Evolutionary conservation across 2,888 invertebrate genomes (phyloP), one percentile per base, ranked within the genome.

Genomic region (Leucophenga montana): DNA sequence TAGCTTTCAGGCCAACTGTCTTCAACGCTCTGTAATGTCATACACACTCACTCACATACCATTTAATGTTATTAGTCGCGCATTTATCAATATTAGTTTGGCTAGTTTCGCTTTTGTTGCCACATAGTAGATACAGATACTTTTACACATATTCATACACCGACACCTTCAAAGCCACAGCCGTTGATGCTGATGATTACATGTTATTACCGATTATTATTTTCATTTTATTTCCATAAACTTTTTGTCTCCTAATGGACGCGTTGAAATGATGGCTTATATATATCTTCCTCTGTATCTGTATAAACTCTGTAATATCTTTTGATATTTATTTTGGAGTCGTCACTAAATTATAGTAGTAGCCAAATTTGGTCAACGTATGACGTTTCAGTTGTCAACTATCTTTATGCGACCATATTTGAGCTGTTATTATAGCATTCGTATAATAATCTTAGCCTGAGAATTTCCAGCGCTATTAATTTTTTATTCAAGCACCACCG

Each of bases 1-100:
- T 54, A 18, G 66, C 56, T 27, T 56, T 27, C 20, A 56, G 18
- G 20, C 13, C 20, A 14, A 5, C 8, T 27, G 57, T 31, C 57
- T 57, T 18, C 33, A n/a, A 59, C 31, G 33, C 54, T 54, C 14
- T 56, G 3, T 56, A 56, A 18, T 9, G 8, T 27, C 22, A 22
- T 50, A 50, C 13, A 50, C 50, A 50, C 18, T n/a, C 6, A 69
- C 68, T 61, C 22, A 44, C 20, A 48, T 8, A 69, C 65, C 65
- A 65, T 69, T 69, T 66, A 27, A 67, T 70, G 76, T 69, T 75
- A 74, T 75, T 74, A 66, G 72, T 46, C 69, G 44, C 16, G 31
- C 70, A 77, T 78, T 75, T 75, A 73, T 75, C 75, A 75, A 71
- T 75, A 71, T 70, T 73, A 71, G 62, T 59, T 68, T 61, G 31